Base-by-base conservation (phyloP, 2,888 invertebrate species). In the Nomada goodeniana region DNA sequence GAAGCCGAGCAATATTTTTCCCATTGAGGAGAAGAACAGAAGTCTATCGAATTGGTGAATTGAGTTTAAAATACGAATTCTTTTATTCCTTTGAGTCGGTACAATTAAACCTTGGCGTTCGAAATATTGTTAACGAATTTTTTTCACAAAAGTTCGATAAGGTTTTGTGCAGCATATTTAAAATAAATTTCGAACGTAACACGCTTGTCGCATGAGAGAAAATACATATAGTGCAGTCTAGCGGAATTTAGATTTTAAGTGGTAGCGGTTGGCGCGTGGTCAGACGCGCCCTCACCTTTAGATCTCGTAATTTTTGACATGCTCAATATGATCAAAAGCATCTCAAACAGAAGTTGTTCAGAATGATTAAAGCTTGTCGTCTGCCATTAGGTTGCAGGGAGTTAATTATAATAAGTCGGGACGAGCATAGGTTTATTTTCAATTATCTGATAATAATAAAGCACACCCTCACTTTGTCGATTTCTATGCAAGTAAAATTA, bases 1-100 rank as follows among this genome's bases (percentile, higher is more conserved):
- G 15, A 10, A 20, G 26, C 20, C 3, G 59, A 18, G n/a, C 20
- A 44, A 57, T 60, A 20, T 60, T 70, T 36, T 60, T 15, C 2
- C 18, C 20, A 44, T 4, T 18, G 44, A 26, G 15, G 1, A 20
- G 29, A 60, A 70, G 60, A 47, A 50, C 47, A 18, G 47, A 11
- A 1, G 44, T 15, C 55, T 59, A 70, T 70, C 70, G 47, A 60
- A 50, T 60, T 36, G 20, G 36, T 29, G 10, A 47, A 23, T 20
- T 18, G 60, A 70, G 60, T 50, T 29, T 60, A 20, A 7, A 50
- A 60, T 20, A n/a, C 20, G n/a, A 47, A 29, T 18, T 29, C 13
- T 20, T 29, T 29, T 23, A 70, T 20, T 20, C 50, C 18, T 5
- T 20, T 10, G 36, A 44, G 18, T 18, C 2, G 44, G n/a, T n/a